Conservation (phyloP, 2,888 invertebrate genomes). For the Odontomyia ornata region DNA sequence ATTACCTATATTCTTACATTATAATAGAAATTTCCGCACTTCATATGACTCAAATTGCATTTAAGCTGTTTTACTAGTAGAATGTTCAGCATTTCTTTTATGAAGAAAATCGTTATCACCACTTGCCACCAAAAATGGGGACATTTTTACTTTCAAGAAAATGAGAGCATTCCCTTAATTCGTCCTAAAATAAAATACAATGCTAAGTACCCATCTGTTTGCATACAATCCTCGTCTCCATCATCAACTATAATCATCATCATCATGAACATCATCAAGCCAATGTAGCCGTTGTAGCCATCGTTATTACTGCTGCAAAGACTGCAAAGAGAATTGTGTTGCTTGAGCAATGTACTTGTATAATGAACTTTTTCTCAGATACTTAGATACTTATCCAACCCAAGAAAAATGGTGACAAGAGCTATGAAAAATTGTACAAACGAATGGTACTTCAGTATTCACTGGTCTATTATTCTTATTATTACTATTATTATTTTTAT, state of each 20-base stretch:
- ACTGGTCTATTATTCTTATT: background rate
- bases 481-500: background rate
- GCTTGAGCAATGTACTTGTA: background rate
- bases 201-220: constrained; percentile 11
- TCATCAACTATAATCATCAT: background rate
- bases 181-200: background rate
- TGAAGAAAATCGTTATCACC: background rate
- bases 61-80: too few relatives aligned
- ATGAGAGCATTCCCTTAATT: background rate
- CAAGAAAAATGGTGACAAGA: constrained; percentile 41
- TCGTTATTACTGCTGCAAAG: background rate
- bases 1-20: background rate
- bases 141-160: background rate
- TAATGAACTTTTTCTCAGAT: constrained; percentile 1
- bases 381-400: constrained; percentile 26
- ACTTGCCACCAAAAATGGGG: background rate
- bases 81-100: too few relatives aligned
- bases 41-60: too few relatives aligned
- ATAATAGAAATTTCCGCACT: too few relatives aligned
- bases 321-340: background rate
- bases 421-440: constrained; percentile 29
- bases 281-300: too few relatives aligned
- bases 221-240: background rate
- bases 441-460: constrained; percentile 28
- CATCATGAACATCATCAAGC: background rate